Conservation (phyloP, 2,113 vertebrate genomes). For the Paralichthys olivaceus region DNA sequence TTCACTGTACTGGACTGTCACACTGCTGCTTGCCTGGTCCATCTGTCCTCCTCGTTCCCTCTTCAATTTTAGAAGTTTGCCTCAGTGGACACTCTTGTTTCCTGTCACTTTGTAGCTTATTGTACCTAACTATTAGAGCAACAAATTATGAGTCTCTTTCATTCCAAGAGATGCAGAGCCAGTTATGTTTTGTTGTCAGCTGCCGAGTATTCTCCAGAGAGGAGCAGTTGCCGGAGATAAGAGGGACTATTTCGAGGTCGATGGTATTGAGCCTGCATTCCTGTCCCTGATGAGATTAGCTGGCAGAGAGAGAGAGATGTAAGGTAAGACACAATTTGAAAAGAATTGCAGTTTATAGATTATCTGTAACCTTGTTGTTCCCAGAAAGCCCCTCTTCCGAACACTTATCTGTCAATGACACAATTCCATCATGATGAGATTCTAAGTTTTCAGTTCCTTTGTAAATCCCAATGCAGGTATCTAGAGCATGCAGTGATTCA, state of each 20-base stretch:
- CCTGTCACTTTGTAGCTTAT: conserved; percentile 23
- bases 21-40: conserved; percentile 58
- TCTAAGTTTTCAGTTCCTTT: neutral
- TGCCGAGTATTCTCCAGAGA: conserved; percentile 30
- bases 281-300: conserved; percentile 66
- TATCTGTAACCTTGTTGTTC: conserved; percentile 59
- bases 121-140: conserved; percentile 30
- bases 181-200: conserved; percentile 40
- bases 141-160: conserved; percentile 22
- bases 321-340: conserved; percentile 56
- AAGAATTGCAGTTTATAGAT: conserved; percentile 68
- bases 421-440: conserved; percentile 23
- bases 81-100: conserved; percentile 18
- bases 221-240: conserved; percentile 53
- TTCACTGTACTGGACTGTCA: conserved; percentile 56
- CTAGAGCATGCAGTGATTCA: neutral
- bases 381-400: conserved; percentile 26
- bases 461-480: conserved; percentile 4
- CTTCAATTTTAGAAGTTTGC: conserved; percentile 40
- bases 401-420: conserved; percentile 32
- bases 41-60: conserved; percentile 52
- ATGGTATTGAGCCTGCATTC: conserved; percentile 59
- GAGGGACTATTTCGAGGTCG: conserved; percentile 49
- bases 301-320: conserved; percentile 40
- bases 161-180: conserved; percentile 18